Evolutionary conservation across 1,140 invertebrate species (phyloP).

Genomic region (Listronotus bonariensis): DNA sequence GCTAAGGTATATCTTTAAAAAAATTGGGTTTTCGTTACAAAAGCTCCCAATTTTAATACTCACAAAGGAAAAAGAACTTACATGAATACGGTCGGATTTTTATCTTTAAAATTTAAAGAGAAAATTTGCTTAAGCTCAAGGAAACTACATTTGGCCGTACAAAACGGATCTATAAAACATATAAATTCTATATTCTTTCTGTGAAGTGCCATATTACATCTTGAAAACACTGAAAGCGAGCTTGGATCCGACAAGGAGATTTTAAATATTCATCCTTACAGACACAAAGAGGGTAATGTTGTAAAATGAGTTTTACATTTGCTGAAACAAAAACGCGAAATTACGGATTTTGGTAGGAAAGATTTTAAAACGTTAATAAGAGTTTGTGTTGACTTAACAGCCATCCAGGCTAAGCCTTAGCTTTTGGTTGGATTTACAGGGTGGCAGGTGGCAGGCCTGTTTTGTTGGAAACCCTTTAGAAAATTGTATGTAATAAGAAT

Average conservation of each 20-base stretch:
- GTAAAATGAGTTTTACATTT: conserved; percentile 55
- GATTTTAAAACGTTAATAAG: conserved; percentile 6
- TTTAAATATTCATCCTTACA: conserved; percentile 55
- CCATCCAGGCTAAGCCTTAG: too few relatives aligned
- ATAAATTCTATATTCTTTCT: conserved; percentile 51
- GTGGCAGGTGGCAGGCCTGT: too few relatives aligned
- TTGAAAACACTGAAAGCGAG: conserved; percentile 40
- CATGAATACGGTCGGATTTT: conserved; percentile 31
- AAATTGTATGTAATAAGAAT: too few relatives aligned
- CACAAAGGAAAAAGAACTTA: conserved; percentile 13
- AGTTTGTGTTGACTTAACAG: not conserved
- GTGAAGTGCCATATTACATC: conserved; percentile 47
- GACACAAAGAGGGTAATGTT: conserved; percentile 55
- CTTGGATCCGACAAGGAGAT: conserved; percentile 48
- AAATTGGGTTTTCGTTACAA: conserved; percentile 27
- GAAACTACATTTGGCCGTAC: conserved; percentile 43
- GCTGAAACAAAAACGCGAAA: conserved; percentile 38
- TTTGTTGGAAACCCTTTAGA: too few relatives aligned
- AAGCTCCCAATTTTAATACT: conserved; percentile 30
- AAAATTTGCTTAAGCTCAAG: conserved; percentile 38
- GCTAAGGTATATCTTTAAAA: not conserved
- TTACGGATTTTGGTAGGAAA: conserved; percentile 1
- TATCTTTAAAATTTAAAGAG: conserved; percentile 35
- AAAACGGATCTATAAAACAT: conserved; percentile 47
- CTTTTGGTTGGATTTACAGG: too few relatives aligned